A percentile compares a stretch with the other conserved stretches of the same genome.
Conservation (phyloP, 2,113 vertebrate species). For the Alces alces region DNA sequence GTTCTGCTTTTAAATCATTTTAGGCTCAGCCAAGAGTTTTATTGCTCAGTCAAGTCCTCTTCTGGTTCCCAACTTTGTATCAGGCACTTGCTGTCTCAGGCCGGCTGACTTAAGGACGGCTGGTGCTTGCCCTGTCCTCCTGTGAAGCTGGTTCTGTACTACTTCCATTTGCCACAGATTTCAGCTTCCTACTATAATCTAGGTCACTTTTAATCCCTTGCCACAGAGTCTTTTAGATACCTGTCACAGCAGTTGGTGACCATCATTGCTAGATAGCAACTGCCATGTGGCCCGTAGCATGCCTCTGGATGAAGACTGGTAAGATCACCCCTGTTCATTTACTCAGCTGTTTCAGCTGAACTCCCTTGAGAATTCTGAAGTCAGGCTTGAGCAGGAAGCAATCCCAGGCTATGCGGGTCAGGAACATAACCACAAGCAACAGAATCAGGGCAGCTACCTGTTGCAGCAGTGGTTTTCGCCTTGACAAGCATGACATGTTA, state of each 20-base stretch:
- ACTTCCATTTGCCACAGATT: neutral
- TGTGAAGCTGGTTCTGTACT: neutral
- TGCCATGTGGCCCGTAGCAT: neutral
- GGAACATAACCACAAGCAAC: neutral
- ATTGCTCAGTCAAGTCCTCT: neutral
- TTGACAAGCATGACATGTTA: neutral
- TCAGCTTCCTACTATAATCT: neutral
- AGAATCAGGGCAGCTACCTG: neutral
- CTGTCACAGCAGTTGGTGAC: neutral
- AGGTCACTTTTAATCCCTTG: neutral
- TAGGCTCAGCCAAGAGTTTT: slow-evolving; percentile 9
- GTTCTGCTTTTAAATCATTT: slow-evolving; percentile 43
- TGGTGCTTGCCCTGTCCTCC: neutral
- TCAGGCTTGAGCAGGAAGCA: neutral
- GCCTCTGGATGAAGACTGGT: neutral
- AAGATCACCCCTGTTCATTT: neutral
- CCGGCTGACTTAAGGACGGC: neutral
- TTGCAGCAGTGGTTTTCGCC: neutral
- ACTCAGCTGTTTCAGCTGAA: neutral
- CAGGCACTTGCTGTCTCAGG: neutral
- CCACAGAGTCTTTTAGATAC: neutral
- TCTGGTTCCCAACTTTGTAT: slow-evolving; percentile 33
- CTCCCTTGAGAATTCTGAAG: neutral
- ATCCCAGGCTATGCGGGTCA: neutral
- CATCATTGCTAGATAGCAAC: neutral